phyloP scores from a whole-genome alignment of 1,140 invertebrate genomes.

The Hyphantria cunea region DNA sequence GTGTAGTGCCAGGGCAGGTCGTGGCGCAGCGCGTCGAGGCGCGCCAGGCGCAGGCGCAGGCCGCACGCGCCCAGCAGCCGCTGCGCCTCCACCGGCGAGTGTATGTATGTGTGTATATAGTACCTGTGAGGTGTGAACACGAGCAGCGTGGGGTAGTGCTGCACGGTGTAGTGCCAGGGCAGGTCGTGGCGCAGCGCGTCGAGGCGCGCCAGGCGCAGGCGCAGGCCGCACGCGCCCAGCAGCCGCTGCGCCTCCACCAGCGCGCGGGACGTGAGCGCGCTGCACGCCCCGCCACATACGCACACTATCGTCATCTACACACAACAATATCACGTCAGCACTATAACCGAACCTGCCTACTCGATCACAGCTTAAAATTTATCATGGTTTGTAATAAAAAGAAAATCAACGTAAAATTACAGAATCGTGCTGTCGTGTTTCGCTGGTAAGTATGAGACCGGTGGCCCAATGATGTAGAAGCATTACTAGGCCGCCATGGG shows the following conservation, averaged over 20 bases:
- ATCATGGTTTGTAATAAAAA: too few species aligned
- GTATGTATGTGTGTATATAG: too few species aligned
- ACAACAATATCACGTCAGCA: not conserved
- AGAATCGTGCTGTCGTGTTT: too few species aligned
- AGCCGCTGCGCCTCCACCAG: conserved; percentile 54
- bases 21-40: conserved; percentile 90
- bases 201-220: conserved; percentile 84
- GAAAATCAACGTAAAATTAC: too few species aligned
- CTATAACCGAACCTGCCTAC: too few species aligned
- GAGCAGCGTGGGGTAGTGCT: conserved; percentile 88
- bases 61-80: too few species aligned
- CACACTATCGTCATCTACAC: conserved; percentile 86
- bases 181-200: conserved; percentile 91
- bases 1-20: conserved; percentile 92
- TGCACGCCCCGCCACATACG: conserved; percentile 88
- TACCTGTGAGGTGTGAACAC: conserved; percentile 75
- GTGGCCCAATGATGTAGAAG: too few species aligned
- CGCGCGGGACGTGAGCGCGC: conserved; percentile 86
- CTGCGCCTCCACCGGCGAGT: conserved; percentile 80
- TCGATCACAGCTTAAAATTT: too few species aligned
- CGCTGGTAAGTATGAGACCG: too few species aligned
- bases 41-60: conserved; percentile 80
- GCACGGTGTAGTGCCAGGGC: conserved; percentile 90
- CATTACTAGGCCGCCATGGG: too few species aligned
- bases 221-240: conserved; percentile 56